Percentiles rank a stretch among this genome's conserved stretches.
Conservation (phyloP, 1,140 invertebrate species). For the Bursaphelenchus mucronatus region DNA sequence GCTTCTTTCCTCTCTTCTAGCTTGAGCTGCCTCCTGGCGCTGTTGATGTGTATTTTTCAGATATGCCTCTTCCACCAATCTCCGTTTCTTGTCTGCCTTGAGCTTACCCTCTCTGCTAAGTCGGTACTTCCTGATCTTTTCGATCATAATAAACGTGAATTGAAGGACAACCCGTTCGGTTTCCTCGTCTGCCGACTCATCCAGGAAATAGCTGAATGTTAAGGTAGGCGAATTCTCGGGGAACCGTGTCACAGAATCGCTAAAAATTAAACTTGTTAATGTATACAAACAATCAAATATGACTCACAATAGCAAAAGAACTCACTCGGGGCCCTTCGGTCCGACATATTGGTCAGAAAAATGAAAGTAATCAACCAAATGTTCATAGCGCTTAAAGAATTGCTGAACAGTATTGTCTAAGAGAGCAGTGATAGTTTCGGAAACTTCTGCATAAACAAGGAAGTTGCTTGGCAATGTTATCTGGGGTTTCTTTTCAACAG, state of each 20-base stretch:
- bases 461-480: constrained; percentile 76
- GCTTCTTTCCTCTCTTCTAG: constrained; percentile 78
- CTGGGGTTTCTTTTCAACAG: constrained; percentile 80
- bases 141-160: constrained; percentile 48
- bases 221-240: constrained; percentile 70
- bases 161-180: constrained; percentile 36
- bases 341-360: constrained; percentile 86
- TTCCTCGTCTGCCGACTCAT: constrained; percentile 31
- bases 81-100: constrained; percentile 77
- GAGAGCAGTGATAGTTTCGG: constrained; percentile 39
- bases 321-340: constrained; percentile 79
- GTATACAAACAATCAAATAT: neutral
- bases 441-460: constrained; percentile 63
- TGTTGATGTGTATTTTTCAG: constrained; percentile 86
- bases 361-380: constrained; percentile 88
- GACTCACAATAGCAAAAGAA: constrained; percentile 36
- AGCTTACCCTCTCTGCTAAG: constrained; percentile 80
- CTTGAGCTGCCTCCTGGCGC: constrained; percentile 63
- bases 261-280: constrained; percentile 22
- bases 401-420: constrained; percentile 63
- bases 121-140: constrained; percentile 73
- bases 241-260: constrained; percentile 46
- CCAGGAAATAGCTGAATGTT: constrained; percentile 73
- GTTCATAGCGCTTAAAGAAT: constrained; percentile 78
- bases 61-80: constrained; percentile 83